phyloP scores from a whole-genome alignment of 2,797 vertebrate genomes.

The Arnoldichthys spilopterus region DNA sequence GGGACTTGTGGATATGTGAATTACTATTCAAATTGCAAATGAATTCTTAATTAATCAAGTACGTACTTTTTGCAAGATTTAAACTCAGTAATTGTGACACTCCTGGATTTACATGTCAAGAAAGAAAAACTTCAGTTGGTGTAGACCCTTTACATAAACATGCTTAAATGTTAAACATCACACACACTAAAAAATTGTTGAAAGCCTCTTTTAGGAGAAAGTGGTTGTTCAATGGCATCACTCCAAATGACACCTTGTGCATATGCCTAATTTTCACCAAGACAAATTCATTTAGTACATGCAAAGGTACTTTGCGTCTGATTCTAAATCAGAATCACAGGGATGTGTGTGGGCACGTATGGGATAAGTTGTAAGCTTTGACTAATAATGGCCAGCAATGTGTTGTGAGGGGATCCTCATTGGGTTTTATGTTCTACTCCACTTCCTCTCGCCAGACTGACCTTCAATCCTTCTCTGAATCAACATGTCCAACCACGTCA shows the following conservation, averaged over 20 bases:
- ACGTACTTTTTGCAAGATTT: too few relatives aligned
- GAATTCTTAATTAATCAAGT: too few relatives aligned
- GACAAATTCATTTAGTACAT: not conserved
- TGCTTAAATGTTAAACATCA: too few relatives aligned
- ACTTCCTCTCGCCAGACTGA: slow-evolving; percentile 39
- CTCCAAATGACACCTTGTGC: not conserved
- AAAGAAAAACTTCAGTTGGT: too few relatives aligned
- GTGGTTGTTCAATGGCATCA: not conserved
- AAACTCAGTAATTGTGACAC: too few relatives aligned
- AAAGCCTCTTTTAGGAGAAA: too few relatives aligned
- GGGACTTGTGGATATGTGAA: too few relatives aligned
- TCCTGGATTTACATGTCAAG: too few relatives aligned
- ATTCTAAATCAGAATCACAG: not conserved
- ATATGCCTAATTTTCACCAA: not conserved
- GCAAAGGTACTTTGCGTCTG: not conserved
- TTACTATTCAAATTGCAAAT: too few relatives aligned
- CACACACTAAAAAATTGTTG: too few relatives aligned
- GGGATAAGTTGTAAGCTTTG: not conserved
- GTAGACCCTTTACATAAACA: too few relatives aligned
- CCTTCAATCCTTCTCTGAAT: slow-evolving; percentile 35
- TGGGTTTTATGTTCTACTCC: slow-evolving; percentile 10
- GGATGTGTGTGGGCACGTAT: not conserved
- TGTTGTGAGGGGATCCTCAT: not conserved
- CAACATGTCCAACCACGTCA: slow-evolving; percentile 41
- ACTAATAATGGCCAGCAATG: not conserved